A percentile compares a stretch with the other conserved stretches of the same genome.
phyloP scores from a whole-genome alignment of 2,888 invertebrate genomes.

The Eumacrocentrus americanus region DNA sequence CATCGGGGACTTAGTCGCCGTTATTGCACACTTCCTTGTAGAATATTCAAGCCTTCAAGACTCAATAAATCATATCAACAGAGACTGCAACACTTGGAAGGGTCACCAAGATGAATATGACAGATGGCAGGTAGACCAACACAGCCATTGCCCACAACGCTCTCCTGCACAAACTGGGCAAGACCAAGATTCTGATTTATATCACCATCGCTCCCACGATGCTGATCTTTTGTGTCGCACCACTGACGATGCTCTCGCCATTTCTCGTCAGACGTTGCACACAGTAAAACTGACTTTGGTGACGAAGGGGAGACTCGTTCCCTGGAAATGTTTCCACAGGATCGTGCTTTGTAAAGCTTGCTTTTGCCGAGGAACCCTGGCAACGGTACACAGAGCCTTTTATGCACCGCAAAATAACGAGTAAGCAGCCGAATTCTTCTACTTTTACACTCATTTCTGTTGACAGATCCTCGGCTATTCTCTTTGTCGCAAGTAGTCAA shows the following conservation, averaged over 20 bases:
- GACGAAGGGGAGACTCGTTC: slow-evolving; percentile 63
- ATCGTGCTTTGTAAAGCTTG: slow-evolving; percentile 68
- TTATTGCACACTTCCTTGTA: slow-evolving; percentile 25
- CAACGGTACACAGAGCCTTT: slow-evolving; percentile 69
- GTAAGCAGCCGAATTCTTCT: slow-evolving; percentile 69
- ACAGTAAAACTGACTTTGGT: slow-evolving; percentile 54
- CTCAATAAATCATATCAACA: slow-evolving; percentile 60
- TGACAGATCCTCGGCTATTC: slow-evolving; percentile 45
- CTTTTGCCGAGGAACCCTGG: slow-evolving; percentile 66
- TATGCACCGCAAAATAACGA: slow-evolving; percentile 73
- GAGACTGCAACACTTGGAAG: slow-evolving; percentile 67
- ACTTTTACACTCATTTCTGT: slow-evolving; percentile 54
- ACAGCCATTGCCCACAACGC: slow-evolving; percentile 57
- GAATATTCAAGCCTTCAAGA: background rate
- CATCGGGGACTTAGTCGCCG: background rate
- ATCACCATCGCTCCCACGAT: slow-evolving; percentile 62
- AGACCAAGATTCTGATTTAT: slow-evolving; percentile 65
- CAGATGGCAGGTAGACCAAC: slow-evolving; percentile 64
- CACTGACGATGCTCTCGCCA: slow-evolving; percentile 61
- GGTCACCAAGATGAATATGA: slow-evolving; percentile 65
- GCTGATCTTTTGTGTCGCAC: slow-evolving; percentile 54
- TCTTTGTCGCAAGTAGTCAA: slow-evolving; percentile 49
- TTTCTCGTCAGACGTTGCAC: slow-evolving; percentile 53
- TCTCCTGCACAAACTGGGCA: slow-evolving; percentile 49
- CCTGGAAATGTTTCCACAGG: slow-evolving; percentile 68